Evolutionary conservation across 2,888 invertebrate species (phyloP), one percentile per base, ranked within the genome.

Genomic region (Carcina quercana): DNA sequence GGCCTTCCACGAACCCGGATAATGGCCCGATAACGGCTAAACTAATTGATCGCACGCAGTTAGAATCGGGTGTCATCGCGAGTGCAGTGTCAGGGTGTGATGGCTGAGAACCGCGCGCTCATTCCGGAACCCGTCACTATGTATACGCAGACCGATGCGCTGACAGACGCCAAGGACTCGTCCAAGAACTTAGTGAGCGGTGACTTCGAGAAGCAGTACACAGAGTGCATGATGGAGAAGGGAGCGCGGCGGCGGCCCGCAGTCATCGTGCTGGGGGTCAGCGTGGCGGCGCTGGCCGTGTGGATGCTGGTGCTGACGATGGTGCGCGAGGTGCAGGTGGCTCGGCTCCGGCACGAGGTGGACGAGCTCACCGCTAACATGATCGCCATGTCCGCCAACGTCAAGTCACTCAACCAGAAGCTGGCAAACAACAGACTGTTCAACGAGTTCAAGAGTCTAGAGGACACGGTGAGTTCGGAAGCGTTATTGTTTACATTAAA

Each of bases 171-270:
- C 21, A 72, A 72, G 53, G 79, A 79, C 61, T 56, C 72, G 56
- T 75, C 80, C 10, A 75, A 74, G 59, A 82, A 76, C 39, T 59
- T 83, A 53, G 76, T 83, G 71, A 71, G 71, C 42, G 74, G 74
- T 42, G 82, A 83, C 40, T 80, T 73, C 42, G 78, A 79, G 53
- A 64, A 67, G 50, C 76, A 76, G 47, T 79, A 69, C 45, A 58
- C 56, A 25, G 57, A 54, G 39, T 59, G 50, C 29, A 55, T 63
- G 52, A 54, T 51, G 53, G 60, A 66, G 47, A 70, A 66, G 48
- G 49, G 50, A 6, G 45, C 56, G 38, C 48, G 65, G 39, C 52
- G 59, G 44, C 61, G 62, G 43, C 56, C 58, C 8, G 47, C 21
- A 17, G 10, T 33, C 11, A 12, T 70, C 15, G 54, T 52, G 15